Conservation (phyloP, 35 echinoderm and acorn worm genomes). For the Anneissia japonica region DNA sequence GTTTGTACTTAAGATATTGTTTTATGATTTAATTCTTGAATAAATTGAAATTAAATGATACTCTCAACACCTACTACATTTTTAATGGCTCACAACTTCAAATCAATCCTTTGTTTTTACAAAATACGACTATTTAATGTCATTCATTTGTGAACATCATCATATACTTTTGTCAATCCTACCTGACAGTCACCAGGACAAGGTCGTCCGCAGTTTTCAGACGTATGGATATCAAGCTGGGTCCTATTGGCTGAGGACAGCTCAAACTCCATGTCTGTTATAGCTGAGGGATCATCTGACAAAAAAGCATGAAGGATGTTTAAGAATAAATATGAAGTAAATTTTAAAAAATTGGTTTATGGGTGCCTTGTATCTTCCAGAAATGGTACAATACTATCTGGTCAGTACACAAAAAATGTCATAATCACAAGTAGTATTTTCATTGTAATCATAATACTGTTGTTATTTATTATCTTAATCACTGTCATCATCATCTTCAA, state of each 20-base stretch:
- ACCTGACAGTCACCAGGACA: conserved; percentile 95
- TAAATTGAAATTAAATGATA: neutral
- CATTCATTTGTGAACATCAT: neutral
- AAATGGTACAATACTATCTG: too few species aligned
- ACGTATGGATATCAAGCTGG: conserved; percentile 45
- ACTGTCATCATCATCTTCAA: too few species aligned
- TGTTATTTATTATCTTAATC: too few species aligned
- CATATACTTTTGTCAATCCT: too few species aligned
- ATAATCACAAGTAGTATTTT: too few species aligned
- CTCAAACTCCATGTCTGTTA: conserved; percentile 14
- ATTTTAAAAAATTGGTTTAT: too few species aligned
- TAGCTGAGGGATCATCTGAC: neutral
- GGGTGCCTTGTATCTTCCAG: too few species aligned
- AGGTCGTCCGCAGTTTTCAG: conserved; percentile 42
- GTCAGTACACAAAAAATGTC: too few species aligned
- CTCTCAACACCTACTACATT: neutral
- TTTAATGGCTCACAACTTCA: neutral
- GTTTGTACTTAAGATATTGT: neutral
- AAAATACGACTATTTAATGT: neutral
- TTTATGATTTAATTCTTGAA: neutral
- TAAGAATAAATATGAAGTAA: too few species aligned
- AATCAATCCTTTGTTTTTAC: neutral
- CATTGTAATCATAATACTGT: too few species aligned
- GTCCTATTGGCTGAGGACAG: conserved; percentile 42
- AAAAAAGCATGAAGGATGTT: neutral